Evolutionary conservation across 2,888 invertebrate species (phyloP), one percentile per base, ranked within the genome.

Genomic region (Cryptosula pallasiana): DNA sequence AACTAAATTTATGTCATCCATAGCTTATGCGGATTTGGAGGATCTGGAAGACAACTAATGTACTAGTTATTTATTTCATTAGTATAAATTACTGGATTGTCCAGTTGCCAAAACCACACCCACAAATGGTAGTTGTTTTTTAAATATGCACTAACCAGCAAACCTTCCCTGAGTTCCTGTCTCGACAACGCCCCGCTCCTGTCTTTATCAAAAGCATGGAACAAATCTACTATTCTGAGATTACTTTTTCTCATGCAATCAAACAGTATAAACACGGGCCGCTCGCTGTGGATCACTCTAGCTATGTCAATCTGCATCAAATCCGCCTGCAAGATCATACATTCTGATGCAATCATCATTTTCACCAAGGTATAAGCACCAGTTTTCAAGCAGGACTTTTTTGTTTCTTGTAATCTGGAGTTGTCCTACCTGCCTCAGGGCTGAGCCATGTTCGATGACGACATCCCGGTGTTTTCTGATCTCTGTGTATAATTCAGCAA

Each of bases 121-220:
- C n/a, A n/a, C n/a, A n/a, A n/a, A n/a, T n/a, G n/a, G n/a, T n/a
- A n/a, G n/a, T n/a, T n/a, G n/a, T n/a, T n/a, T n/a, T n/a, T n/a
- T n/a, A n/a, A n/a, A n/a, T n/a, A n/a, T 55, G 25, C 13, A 16
- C 55, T 55, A 5, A 55, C 63, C 32, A 63, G 32, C 9, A 63
- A n/a, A 3, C 63, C 63, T 13, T 63, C 63, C 32, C n/a, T 63
- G 32, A 63, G 20, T n/a, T 63, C 63, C n/a, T 63, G 63, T 32
- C 63, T 20, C 13, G 32, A 29, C 9, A 63, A 32, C 3, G 29
- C 16, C 13, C 27, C 27, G 27, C 34, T 63, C 32, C n/a, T 63
- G 34, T 63, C 63, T 63, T 32, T 63, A 63, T 63, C 63, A 63
- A 63, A 63, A 16, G 63, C 63, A 32, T 63, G 63, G n/a, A 63